Conservation (phyloP, 2,797 vertebrate species). For the Spatula versicolor region DNA sequence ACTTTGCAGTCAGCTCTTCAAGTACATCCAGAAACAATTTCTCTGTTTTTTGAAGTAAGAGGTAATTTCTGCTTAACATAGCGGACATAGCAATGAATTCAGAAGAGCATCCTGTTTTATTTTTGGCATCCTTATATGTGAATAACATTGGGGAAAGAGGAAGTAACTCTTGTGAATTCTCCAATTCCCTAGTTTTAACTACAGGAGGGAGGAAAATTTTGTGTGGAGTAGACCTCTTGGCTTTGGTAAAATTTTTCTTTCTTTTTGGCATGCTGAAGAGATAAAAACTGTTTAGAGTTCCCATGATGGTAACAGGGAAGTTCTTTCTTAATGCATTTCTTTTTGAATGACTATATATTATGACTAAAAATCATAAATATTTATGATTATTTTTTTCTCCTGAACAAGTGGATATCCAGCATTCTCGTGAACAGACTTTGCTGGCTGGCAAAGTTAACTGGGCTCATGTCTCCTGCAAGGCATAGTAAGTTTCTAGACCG, state of each 20-base stretch:
- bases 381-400: neutral
- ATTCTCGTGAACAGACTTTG: neutral
- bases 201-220: neutral
- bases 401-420: neutral
- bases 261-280: neutral
- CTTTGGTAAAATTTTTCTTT: no score
- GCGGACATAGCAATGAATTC: neutral
- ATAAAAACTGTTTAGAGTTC: neutral
- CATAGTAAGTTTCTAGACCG: neutral
- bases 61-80: constrained; percentile 11
- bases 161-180: neutral
- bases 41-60: neutral
- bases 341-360: neutral
- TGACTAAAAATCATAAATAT: neutral
- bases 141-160: neutral
- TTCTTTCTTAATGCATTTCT: neutral
- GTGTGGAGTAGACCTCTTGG: neutral
- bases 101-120: neutral
- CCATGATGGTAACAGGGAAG: neutral
- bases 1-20: neutral
- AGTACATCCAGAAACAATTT: neutral
- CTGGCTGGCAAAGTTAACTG: neutral
- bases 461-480: neutral
- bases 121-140: neutral
- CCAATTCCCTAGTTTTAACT: neutral